Base-by-base conservation (phyloP, 2,888 invertebrate genomes). In the Rhodophaea formosa region DNA sequence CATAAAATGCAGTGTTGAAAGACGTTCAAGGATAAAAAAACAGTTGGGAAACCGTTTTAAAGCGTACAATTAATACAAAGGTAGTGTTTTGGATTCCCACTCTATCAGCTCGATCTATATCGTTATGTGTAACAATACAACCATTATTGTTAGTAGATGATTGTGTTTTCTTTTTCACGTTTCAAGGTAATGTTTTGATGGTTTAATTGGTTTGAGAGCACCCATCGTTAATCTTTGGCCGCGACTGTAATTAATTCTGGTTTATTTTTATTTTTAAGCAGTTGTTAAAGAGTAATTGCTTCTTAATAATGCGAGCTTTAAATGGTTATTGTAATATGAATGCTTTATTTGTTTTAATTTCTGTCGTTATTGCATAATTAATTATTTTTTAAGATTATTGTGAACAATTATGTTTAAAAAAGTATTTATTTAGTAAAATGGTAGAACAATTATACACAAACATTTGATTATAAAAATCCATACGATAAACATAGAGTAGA, bases 181-280 rank as follows among this genome's bases (percentile, higher is more conserved):
- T 75, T 79, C 87, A 87, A 88, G 88, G 87, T 81, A 79, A 85
- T 81, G 82, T 86, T 87, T 86, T 88, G 88, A 88, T 81, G 80
- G 75, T 72, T 73, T 84, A 86, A 87, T 87, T 84, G 81, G 77
- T 78, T 69, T 63, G 71, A 74, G 74, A 75, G 71, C 69, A 72
- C 71, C 71, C 71, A 64, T 79, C 75, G 76, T 79, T 82, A 77
- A 81, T 80, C 80, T 80, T 78, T 68, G 63, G 70, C 68, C 68
- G 66, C 66, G 71, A 69, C 60, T 74, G 69, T 80, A 74, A 80
- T 84, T 79, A 81, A 75, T 77, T 79, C 72, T 62, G 61, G 64
- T 70, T 68, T 66, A 67, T 58, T 68, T 72, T 71, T 68, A 66
- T 70, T 74, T 68, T 68, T 67, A 66, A 64, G 69, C 68, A 69